Conservation (phyloP, 2,797 vertebrate species). For the Gallinago solitaria region DNA sequence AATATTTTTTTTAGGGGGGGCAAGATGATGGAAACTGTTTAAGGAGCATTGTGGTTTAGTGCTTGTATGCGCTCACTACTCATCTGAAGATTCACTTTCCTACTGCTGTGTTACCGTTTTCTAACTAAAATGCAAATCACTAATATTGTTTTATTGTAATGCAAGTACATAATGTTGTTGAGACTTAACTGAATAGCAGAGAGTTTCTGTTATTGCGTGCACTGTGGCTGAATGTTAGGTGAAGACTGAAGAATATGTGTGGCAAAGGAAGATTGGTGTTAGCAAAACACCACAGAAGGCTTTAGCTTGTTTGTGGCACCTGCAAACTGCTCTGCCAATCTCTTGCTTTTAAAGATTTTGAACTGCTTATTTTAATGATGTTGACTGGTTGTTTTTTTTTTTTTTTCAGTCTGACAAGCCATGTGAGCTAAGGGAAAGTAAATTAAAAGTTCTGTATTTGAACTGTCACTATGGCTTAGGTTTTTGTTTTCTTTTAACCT, state of each 20-base stretch:
- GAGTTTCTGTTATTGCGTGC: neutral
- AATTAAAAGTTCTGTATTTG: neutral
- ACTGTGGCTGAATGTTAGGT: neutral
- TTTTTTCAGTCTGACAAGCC: neutral
- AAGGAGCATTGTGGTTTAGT: neutral
- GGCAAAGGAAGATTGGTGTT: neutral
- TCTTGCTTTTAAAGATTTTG: neutral
- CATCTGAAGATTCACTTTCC: neutral
- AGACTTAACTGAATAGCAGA: neutral
- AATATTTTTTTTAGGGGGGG: too few relatives aligned
- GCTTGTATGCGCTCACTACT: neutral
- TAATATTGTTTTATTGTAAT: neutral
- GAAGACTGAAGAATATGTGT: neutral
- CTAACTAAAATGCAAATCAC: neutral
- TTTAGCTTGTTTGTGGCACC: neutral
- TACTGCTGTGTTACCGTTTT: neutral
- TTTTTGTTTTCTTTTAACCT: slow-evolving; percentile 7
- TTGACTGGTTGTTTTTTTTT: neutral
- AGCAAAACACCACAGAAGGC: neutral
- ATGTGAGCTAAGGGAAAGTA: neutral
- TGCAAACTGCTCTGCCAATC: neutral
- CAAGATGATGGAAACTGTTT: neutral
- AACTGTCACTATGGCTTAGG: neutral
- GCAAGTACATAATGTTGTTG: neutral
- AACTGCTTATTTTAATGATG: neutral